Conservation (phyloP, 2,888 invertebrate genomes). For the Gymnoscelis rufifasciata region DNA sequence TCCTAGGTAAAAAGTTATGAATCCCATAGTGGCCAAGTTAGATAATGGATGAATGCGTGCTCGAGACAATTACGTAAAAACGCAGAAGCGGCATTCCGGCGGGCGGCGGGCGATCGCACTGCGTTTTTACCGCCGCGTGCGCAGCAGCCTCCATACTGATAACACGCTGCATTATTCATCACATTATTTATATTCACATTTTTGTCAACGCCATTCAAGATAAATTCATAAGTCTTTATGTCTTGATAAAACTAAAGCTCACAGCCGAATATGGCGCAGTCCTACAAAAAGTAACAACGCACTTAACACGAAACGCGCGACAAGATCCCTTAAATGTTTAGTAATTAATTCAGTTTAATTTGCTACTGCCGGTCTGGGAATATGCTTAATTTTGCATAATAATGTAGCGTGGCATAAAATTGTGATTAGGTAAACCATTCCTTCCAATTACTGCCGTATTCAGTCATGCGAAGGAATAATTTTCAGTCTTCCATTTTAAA, state of each 20-base stretch:
- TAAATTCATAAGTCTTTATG: slow-evolving; percentile 77
- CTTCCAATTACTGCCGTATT: no score
- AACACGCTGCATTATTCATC: slow-evolving; percentile 77
- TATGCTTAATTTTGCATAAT: slow-evolving; percentile 9
- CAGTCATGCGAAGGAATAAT: no score
- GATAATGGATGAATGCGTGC: slow-evolving; percentile 78
- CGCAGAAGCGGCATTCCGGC: slow-evolving; percentile 65
- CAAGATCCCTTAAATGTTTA: slow-evolving; percentile 43
- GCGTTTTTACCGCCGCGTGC: slow-evolving; percentile 53
- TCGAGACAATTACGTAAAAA: slow-evolving; percentile 76
- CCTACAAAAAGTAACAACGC: slow-evolving; percentile 51
- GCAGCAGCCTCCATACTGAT: slow-evolving; percentile 69
- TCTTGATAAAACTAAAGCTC: slow-evolving; percentile 77
- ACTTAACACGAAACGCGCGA: slow-evolving; percentile 48
- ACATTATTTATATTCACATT: slow-evolving; percentile 77
- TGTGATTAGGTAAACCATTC: background rate
- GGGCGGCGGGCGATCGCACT: slow-evolving; percentile 51
- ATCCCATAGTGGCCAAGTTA: slow-evolving; percentile 39
- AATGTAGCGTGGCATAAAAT: slow-evolving; percentile 8
- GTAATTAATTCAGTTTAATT: slow-evolving; percentile 6
- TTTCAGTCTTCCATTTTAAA: no score
- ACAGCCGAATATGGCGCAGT: slow-evolving; percentile 57
- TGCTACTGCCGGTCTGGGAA: background rate
- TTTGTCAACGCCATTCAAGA: slow-evolving; percentile 76
- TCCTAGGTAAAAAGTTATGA: slow-evolving; percentile 33